Evolutionary conservation across 2,888 invertebrate species (phyloP), one percentile per base, ranked within the genome.

Genomic region (Caenorhabditis sulstoni): DNA sequence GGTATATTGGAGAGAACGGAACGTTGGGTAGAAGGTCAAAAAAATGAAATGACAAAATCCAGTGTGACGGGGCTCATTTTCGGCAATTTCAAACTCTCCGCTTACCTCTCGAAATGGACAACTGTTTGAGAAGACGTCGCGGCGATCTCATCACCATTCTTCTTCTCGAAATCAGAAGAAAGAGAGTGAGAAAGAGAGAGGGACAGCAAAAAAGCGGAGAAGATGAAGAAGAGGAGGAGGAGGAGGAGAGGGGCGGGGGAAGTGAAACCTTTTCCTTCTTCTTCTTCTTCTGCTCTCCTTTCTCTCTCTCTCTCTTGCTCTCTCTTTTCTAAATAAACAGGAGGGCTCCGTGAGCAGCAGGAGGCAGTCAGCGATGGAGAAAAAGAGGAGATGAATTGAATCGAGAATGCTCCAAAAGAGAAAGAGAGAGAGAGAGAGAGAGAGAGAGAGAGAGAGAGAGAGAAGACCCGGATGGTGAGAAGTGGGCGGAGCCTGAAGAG

Each of bases 81-180:
- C 29, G 11, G 16, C 18, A 23, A 12, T 23, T 52, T n/a, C n/a
- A n/a, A n/a, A n/a, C 52, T 55, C n/a, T 3, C 41, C 14, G 12
- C 68, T 59, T 52, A 68, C 68, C 68, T 68, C 68, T 68, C 18
- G 81, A 77, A 61, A 83, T 75, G 37, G 82, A 83, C 52, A 83
- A 76, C 37, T 79, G 81, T 67, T 81, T 83, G 65, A 83, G 71
- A 22, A 83, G 52, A 41, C 81, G 79, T 59, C 81, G 73, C 16
- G 83, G 83, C 37, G 83, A 81, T 45, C 83, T 74, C 81, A n/a
- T n/a, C n/a, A n/a, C n/a, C n/a, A 81, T 81, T 37, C n/a, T 14
- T 39, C 14, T 50, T 35, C 5, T 11, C n/a, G 18, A n/a, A 0
- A 35, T 9, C 8, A 67, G 49, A 23, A 9, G 22, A 50, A 50